phyloP scores from a whole-genome alignment of 2,113 vertebrate genomes.

The Prinia subflava region DNA sequence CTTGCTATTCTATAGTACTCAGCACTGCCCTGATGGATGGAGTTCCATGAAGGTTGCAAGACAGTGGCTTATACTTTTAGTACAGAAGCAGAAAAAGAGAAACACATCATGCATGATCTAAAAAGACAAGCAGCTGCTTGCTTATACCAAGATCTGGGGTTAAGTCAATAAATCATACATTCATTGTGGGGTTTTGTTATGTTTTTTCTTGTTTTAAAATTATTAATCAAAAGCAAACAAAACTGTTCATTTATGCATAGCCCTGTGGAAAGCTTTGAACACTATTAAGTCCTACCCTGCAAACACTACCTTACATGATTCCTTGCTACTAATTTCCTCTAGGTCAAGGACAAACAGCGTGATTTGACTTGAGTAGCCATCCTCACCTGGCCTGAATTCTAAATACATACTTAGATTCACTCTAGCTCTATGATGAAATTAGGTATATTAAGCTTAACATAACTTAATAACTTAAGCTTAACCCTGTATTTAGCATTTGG shows the following conservation, averaged over 20 bases:
- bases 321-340: neutral
- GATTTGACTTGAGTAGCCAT: neutral
- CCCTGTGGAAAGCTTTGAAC: neutral
- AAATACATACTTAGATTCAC: neutral
- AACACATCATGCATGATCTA: neutral
- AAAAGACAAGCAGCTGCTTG: neutral
- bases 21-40: neutral
- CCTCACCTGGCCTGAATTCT: neutral
- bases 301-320: neutral
- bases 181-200: neutral
- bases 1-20: neutral
- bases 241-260: neutral
- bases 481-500: neutral
- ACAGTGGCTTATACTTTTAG: neutral
- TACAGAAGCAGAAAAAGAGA: neutral
- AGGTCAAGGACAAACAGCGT: neutral
- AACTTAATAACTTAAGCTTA: neutral
- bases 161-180: neutral
- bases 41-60: neutral
- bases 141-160: neutral
- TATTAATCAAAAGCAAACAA: neutral
- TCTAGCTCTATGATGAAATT: neutral
- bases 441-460: neutral
- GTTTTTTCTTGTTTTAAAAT: neutral
- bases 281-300: neutral